Evolutionary conservation across 2,113 vertebrate species (phyloP).

Genomic region (Ptychochromis oligacanthus): DNA sequence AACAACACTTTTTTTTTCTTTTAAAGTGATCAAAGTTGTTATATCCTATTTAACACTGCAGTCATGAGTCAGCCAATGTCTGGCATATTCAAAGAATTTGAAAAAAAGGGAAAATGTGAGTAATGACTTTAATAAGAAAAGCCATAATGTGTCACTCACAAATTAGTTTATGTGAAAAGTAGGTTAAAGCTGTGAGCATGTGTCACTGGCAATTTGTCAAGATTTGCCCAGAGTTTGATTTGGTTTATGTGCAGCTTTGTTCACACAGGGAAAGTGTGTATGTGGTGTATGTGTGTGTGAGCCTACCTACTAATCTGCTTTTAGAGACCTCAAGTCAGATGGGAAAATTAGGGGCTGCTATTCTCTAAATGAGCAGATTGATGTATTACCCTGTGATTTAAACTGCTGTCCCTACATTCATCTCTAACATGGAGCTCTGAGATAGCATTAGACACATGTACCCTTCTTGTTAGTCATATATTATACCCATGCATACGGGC

Average conservation of each 20-base stretch:
- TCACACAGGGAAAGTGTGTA: not conserved
- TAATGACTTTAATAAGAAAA: not conserved
- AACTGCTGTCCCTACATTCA: slow-evolving; percentile 5
- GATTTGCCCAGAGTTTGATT: not conserved
- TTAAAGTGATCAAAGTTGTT: not conserved
- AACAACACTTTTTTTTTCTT: not conserved
- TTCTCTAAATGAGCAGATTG: slow-evolving; percentile 29
- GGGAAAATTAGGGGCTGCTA: slow-evolving; percentile 5
- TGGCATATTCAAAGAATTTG: not conserved
- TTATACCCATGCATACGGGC: not conserved
- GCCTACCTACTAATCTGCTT: not conserved
- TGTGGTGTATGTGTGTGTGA: not conserved
- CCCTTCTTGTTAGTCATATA: slow-evolving; percentile 14
- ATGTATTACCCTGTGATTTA: slow-evolving; percentile 29
- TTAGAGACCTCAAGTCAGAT: slow-evolving; percentile 6
- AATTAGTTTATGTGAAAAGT: not conserved
- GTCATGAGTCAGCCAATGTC: not conserved
- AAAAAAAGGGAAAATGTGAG: not conserved
- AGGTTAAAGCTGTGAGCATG: not conserved
- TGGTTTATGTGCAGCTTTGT: not conserved
- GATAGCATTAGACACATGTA: not conserved
- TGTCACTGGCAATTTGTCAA: not conserved
- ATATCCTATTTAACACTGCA: not conserved
- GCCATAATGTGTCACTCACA: not conserved
- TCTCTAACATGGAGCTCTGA: not conserved